Conservation (phyloP, 2,113 vertebrate genomes). For the Melozone crissalis region DNA sequence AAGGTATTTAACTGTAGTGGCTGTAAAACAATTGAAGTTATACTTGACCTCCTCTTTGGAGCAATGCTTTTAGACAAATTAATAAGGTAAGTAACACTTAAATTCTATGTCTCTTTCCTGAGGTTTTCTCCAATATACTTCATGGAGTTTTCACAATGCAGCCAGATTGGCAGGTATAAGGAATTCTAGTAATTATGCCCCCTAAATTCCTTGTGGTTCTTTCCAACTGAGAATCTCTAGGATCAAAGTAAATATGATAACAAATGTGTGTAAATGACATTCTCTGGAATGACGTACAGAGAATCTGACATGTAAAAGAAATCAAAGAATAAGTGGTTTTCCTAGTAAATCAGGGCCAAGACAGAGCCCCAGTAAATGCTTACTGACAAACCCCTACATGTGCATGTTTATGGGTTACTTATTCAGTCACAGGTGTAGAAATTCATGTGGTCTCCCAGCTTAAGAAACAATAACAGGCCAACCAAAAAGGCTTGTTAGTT, state of each 20-base stretch:
- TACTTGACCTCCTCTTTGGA: not conserved
- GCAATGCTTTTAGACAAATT: not conserved
- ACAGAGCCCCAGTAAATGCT: not conserved
- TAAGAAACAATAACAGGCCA: not conserved
- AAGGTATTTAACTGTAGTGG: not conserved
- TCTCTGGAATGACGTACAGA: not conserved
- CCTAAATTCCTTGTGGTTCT: not conserved
- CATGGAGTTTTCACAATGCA: not conserved
- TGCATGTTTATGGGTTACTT: not conserved
- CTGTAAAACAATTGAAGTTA: slow-evolving; percentile 26
- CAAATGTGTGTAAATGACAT: not conserved
- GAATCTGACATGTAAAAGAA: not conserved
- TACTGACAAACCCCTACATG: not conserved
- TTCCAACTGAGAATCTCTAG: not conserved
- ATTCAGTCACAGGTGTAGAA: not conserved
- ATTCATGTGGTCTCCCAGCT: not conserved
- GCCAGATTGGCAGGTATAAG: not conserved
- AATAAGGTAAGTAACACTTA: not conserved
- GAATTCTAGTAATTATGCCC: not conserved
- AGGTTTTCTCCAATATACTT: slow-evolving; percentile 14
- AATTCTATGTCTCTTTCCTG: not conserved
- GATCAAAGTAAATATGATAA: not conserved
- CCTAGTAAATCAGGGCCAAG: not conserved
- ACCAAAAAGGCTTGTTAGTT: not conserved
- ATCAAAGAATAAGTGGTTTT: not conserved